Conservation (phyloP, 2,797 vertebrate species). For the Cetoscarus ocellatus region DNA sequence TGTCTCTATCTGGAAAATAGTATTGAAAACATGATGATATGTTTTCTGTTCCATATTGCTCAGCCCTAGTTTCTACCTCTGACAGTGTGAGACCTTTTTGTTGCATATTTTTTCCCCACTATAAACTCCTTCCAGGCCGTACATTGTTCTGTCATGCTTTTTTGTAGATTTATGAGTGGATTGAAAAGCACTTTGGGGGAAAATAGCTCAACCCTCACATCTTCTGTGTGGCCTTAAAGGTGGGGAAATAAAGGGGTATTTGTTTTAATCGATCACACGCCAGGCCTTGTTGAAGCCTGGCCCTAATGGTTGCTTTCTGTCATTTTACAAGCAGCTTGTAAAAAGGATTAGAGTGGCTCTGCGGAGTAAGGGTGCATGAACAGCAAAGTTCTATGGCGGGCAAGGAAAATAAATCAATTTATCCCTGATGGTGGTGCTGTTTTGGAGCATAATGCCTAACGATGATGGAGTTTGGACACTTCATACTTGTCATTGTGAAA, state of each 20-base stretch:
- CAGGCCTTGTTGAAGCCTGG: conserved; percentile 67
- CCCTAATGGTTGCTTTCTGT: conserved; percentile 79
- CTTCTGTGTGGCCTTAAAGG: conserved; percentile 75
- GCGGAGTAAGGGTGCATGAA: conserved; percentile 67
- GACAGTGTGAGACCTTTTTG: conserved; percentile 29
- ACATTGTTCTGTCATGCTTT: conserved; percentile 50
- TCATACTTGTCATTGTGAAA: conserved; percentile 86
- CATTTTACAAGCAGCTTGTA: conserved; percentile 76
- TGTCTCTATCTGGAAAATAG: no score
- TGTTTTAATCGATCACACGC: conserved; percentile 79
- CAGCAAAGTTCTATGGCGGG: conserved; percentile 77
- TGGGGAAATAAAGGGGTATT: conserved; percentile 74
- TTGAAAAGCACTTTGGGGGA: conserved; percentile 70
- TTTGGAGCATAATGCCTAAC: conserved; percentile 82
- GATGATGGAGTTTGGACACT: conserved; percentile 86
- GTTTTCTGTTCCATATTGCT: no score
- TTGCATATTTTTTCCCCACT: conserved; percentile 10
- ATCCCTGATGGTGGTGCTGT: conserved; percentile 74
- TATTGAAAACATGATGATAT: no score
- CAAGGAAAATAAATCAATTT: conserved; percentile 84
- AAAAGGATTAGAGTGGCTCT: conserved; percentile 80
- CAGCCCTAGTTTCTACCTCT: background rate
- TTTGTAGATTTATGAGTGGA: conserved; percentile 69
- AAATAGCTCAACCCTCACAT: conserved; percentile 49
- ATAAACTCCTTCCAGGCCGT: conserved; percentile 41